Conservation (phyloP, 37 sponge, comb jelly and placozoan species). For the Lycopodina hypogea region DNA sequence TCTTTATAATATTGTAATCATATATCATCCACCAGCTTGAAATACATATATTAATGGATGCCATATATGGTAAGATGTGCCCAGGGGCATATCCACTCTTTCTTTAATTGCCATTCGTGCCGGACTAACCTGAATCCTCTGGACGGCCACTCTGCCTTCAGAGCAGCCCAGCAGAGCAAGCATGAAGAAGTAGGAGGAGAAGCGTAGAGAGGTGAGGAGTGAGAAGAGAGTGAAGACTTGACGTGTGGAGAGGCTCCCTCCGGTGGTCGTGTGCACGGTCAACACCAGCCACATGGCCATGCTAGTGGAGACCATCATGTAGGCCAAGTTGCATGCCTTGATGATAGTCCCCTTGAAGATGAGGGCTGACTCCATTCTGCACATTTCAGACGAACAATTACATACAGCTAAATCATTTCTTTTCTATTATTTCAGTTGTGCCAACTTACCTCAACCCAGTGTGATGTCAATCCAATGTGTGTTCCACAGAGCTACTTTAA, state of each 20-base stretch:
- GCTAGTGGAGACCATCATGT: slow-evolving; percentile 25
- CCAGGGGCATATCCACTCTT: too few species aligned
- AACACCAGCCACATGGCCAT: slow-evolving; percentile 52
- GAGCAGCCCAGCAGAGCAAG: slow-evolving; percentile 26
- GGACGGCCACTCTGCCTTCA: slow-evolving; percentile 60
- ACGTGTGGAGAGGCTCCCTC: slow-evolving; percentile 39
- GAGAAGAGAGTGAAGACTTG: slow-evolving; percentile 63
- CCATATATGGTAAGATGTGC: too few species aligned
- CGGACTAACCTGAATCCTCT: slow-evolving; percentile 54
- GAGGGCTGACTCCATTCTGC: slow-evolving; percentile 41
- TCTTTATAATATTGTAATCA: too few species aligned
- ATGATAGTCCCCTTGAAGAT: slow-evolving; percentile 30
- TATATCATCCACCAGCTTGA: too few species aligned
- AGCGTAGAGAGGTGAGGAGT: slow-evolving; percentile 28
- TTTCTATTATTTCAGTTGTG: too few species aligned
- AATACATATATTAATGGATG: too few species aligned
- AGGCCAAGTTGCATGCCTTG: slow-evolving; percentile 36
- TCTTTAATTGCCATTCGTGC: too few species aligned
- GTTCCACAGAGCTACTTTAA: too few species aligned
- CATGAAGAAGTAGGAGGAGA: slow-evolving; percentile 36
- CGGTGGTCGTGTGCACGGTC: slow-evolving; percentile 31
- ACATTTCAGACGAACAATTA: background rate
- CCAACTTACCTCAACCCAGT: too few species aligned
- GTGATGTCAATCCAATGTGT: too few species aligned
- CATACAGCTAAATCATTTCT: background rate